A percentile compares a stretch with the other conserved stretches of the same genome.
Conservation (phyloP, 2,113 vertebrate genomes). For the Urocynchramus pylzowi region DNA sequence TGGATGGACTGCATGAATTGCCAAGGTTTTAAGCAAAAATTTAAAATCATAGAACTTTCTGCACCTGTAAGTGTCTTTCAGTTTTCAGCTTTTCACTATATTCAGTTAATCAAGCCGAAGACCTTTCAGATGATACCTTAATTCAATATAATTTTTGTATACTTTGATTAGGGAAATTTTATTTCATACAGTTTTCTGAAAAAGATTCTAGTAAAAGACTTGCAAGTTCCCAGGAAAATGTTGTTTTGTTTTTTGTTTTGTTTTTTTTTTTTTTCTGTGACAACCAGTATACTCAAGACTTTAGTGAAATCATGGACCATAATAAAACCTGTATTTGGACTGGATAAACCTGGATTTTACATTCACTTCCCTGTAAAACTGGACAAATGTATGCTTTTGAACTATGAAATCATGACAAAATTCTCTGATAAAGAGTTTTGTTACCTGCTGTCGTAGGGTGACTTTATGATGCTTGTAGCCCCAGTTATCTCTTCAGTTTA, state of each 20-base stretch:
- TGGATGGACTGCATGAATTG: neutral
- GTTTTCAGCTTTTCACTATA: neutral
- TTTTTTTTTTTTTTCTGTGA: neutral
- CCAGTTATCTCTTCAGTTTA: neutral
- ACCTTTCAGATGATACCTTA: neutral
- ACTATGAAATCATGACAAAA: neutral
- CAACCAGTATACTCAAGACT: neutral
- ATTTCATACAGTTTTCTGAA: neutral
- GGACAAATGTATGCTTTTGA: neutral
- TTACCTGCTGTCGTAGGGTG: neutral
- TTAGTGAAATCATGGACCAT: neutral
- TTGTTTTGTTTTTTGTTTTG: too few species aligned
- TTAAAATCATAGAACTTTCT: neutral
- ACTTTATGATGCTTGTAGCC: neutral
- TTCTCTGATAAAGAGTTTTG: neutral
- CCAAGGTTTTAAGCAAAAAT: neutral
- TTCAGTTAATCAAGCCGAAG: neutral
- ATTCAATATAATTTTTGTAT: neutral
- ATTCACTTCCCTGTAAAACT: neutral
- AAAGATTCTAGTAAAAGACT: neutral
- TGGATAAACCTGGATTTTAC: neutral
- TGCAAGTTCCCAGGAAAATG: neutral
- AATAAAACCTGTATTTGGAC: neutral
- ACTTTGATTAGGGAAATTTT: neutral
- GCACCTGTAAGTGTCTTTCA: accelerated